These are phyloP conservation scores for Todiramphus saurophagus DNA, from an alignment of 2,113 vertebrate genomes.

Conservation along the genomic window DNA sequence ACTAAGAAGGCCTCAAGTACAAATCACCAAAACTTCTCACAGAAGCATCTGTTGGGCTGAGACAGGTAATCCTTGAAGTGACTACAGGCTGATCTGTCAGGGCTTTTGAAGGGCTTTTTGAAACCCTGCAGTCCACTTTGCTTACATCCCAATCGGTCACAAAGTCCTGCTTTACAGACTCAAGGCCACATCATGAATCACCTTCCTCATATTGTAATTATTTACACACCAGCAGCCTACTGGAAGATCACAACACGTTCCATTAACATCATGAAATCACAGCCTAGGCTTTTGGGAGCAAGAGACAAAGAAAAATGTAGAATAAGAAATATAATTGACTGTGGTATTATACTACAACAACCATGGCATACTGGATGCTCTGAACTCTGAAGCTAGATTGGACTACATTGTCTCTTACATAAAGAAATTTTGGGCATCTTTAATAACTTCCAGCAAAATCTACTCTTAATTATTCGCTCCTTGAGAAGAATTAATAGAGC, in stretches of 20 bases:
- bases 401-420: not conserved
- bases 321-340: not conserved
- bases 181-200: not conserved
- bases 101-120: not conserved
- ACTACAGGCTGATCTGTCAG: not conserved
- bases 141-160: not conserved
- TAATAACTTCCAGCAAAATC: not conserved
- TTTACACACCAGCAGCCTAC: not conserved
- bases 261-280: constrained; percentile 5
- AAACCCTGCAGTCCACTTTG: not conserved
- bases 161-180: not conserved
- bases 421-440: not conserved
- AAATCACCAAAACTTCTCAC: constrained; percentile 39
- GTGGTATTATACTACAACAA: not conserved
- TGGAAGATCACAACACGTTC: not conserved
- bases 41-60: not conserved
- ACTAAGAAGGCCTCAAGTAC: not conserved
- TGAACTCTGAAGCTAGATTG: not conserved
- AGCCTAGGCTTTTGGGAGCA: not conserved
- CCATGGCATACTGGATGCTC: not conserved
- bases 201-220: not conserved
- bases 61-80: not conserved
- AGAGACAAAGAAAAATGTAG: not conserved
- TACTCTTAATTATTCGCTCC: not conserved
- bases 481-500: not conserved